These are phyloP conservation scores for Baccha elongata DNA, from an alignment of 2,888 invertebrate species.

Conservation along the genomic window DNA sequence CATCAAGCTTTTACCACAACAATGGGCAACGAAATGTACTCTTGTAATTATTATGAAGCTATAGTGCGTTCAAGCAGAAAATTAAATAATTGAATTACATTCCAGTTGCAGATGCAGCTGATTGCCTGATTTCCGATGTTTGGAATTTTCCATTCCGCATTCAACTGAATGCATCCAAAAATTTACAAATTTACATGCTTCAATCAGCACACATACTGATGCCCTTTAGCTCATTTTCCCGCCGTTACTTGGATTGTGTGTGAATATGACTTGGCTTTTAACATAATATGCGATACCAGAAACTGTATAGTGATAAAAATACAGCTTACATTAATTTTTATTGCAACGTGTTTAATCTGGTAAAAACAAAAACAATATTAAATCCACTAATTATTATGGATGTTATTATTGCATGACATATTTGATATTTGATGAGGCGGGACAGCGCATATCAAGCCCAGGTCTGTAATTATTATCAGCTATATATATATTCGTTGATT, in stretches of 20 bases:
- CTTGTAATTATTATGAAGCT: slow-evolving; percentile 68
- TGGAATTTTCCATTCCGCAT: slow-evolving; percentile 40
- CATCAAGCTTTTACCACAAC: slow-evolving; percentile 6
- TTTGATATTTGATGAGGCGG: slow-evolving; percentile 61
- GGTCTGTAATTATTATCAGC: slow-evolving; percentile 62
- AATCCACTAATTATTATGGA: slow-evolving; percentile 62
- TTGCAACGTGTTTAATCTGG: slow-evolving; percentile 9
- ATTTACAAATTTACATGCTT: slow-evolving; percentile 8
- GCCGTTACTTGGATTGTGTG: not conserved
- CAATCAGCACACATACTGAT: no score
- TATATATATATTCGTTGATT: no score
- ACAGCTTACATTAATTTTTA: slow-evolving; percentile 6
- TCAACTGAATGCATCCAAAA: slow-evolving; percentile 37
- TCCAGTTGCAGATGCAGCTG: slow-evolving; percentile 48
- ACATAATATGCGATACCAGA: not conserved
- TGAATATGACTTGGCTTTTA: no score
- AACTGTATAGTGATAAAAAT: no score
- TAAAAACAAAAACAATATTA: slow-evolving; percentile 40
- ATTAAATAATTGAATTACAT: slow-evolving; percentile 68
- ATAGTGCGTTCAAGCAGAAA: slow-evolving; percentile 64
- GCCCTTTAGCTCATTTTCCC: no score
- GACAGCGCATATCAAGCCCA: slow-evolving; percentile 53
- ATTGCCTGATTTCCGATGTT: slow-evolving; percentile 57
- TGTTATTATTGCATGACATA: slow-evolving; percentile 59
- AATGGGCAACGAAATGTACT: slow-evolving; percentile 47